These are phyloP conservation scores for Megatriorchis doriae DNA, from an alignment of 2,113 vertebrate species.

Conservation along the genomic window DNA sequence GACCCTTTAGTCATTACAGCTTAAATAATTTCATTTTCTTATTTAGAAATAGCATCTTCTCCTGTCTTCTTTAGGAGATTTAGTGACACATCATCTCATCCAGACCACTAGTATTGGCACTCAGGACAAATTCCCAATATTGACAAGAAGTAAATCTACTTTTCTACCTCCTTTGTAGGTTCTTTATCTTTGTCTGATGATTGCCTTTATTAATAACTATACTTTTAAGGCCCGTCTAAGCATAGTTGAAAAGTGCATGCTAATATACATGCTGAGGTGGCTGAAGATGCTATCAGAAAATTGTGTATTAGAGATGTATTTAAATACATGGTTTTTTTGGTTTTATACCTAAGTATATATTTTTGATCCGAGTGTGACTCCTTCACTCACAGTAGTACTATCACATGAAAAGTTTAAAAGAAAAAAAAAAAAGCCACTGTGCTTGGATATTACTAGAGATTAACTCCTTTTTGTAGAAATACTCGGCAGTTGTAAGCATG, in stretches of 20 bases:
- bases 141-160: not conserved
- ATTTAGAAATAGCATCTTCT: not conserved
- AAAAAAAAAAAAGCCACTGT: not conserved
- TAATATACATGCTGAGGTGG: not conserved
- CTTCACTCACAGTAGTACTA: not conserved
- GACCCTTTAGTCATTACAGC: not conserved
- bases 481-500: not conserved
- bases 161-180: not conserved
- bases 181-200: not conserved
- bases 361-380: not conserved
- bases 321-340: not conserved
- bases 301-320: not conserved
- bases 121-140: not conserved
- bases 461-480: not conserved
- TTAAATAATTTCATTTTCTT: not conserved
- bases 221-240: not conserved
- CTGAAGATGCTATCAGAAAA: not conserved
- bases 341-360: not conserved
- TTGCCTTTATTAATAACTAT: not conserved
- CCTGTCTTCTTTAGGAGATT: not conserved
- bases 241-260: not conserved
- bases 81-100: not conserved
- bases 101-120: not conserved
- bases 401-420: not conserved
- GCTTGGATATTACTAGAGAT: not conserved